Base-by-base conservation (phyloP, 2,113 vertebrate genomes). In the Thalassoma bifasciatum region DNA sequence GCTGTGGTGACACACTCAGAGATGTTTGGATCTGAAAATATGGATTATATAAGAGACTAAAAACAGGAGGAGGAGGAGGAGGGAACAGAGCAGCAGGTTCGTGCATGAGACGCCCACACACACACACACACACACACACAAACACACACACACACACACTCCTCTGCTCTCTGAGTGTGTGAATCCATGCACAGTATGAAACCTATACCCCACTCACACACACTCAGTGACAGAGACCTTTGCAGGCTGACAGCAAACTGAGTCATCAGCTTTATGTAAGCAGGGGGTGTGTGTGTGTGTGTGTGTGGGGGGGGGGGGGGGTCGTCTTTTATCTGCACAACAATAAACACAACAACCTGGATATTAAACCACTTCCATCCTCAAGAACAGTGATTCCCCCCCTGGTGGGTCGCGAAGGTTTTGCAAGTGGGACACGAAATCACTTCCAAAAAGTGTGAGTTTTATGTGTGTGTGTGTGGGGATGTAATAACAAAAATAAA, bases 191-290 rank as follows among this genome's bases (percentile, higher is more conserved):
- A 57, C 52, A 54, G 51, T 34, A 11, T 70, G 66, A 70, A 66
- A 58, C 22, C 40, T 30, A 54, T n/a, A 70, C 56, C 51, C 61
- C 63, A 23, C 68, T 57, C 62, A 54, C 63, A 53, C 36, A 52
- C 23, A 51, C 53, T 40, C 67, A 21, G 34, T 12, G 59, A n/a
- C 65, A n/a, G 11, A 58, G 67, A 86, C 72, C 82, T 63, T 67
- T 81, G 4, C 65, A 54, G 38, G 7, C 42, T 72, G 76, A 75
- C 66, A 75, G 10, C 37, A 38, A 21, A 34, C 54, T 79, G 79
- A 85, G 53, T 85, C 85, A 82, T 77, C 79, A 49, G 52, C 36
- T 36, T 85, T 79, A 84, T 60, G 62, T 80, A 75, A 75, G 11
- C n/a, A n/a, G n/a, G n/a, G n/a, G n/a, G n/a, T n/a, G n/a, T n/a